A percentile compares a stretch with the other conserved stretches of the same genome.
These are phyloP conservation scores for Tromatobia lineatoria DNA, from an alignment of 2,888 invertebrate species.

Conservation along the genomic window DNA sequence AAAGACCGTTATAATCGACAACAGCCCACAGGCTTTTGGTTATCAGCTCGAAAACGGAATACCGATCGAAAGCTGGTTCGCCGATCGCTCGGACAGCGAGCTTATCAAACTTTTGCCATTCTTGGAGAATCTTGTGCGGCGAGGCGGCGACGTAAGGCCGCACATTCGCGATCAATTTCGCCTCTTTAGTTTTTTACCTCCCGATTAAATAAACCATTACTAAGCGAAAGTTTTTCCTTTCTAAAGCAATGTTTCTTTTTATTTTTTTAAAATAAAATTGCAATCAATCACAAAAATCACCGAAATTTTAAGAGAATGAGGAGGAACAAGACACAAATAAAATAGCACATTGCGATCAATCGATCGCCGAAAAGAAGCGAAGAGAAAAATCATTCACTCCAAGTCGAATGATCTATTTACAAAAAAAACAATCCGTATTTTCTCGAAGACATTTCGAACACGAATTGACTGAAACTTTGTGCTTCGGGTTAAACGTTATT, in stretches of 20 bases:
- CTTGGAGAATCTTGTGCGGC: slow-evolving; percentile 93
- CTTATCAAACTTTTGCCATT: slow-evolving; percentile 96
- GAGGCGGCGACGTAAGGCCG: slow-evolving; percentile 96
- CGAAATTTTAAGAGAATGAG: background rate
- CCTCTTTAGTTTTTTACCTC: slow-evolving; percentile 95
- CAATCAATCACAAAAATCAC: background rate
- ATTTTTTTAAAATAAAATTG: background rate
- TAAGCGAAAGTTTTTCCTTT: slow-evolving; percentile 5
- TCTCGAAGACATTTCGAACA: background rate
- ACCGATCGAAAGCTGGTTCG: slow-evolving; percentile 99
- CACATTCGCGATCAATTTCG: slow-evolving; percentile 96
- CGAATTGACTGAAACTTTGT: slow-evolving; percentile 11
- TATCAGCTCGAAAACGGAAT: slow-evolving; percentile 98
- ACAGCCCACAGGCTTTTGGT: slow-evolving; percentile 97
- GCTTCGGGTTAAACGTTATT: background rate
- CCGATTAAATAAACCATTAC: slow-evolving; percentile 88
- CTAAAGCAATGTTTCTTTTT: slow-evolving; percentile 22
- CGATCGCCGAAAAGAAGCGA: background rate
- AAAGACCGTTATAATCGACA: slow-evolving; percentile 95
- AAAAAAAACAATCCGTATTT: background rate
- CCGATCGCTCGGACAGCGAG: slow-evolving; percentile 95
- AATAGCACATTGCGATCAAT: slow-evolving; percentile 13
- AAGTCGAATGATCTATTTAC: background rate
- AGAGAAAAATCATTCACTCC: background rate
- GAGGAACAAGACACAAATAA: slow-evolving; percentile 1